A percentile compares a stretch with the other conserved stretches of the same genome.
These are phyloP conservation scores for Pygathrix nemaeus DNA, from an alignment of 2,113 vertebrate species.

Conservation along the genomic window DNA sequence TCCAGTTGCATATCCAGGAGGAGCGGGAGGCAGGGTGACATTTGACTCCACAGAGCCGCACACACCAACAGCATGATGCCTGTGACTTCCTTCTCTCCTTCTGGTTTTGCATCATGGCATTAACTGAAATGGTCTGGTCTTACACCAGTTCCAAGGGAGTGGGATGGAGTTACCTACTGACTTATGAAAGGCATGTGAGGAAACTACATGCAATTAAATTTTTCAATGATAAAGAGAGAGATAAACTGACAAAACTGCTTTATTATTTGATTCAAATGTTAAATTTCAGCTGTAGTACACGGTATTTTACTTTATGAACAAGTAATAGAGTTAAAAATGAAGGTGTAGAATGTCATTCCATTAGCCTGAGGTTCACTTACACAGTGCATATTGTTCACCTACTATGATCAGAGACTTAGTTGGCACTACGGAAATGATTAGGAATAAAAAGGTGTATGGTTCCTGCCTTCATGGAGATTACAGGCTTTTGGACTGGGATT, in stretches of 20 bases:
- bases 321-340: background rate
- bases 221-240: background rate
- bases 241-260: background rate
- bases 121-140: background rate
- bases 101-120: background rate
- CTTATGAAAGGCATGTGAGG: background rate
- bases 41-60: background rate
- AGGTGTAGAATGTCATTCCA: background rate
- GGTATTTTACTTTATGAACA: background rate
- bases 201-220: background rate
- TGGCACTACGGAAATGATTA: background rate
- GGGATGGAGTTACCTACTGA: background rate
- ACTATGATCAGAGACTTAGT: background rate
- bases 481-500: background rate
- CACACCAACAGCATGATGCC: background rate
- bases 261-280: slow-evolving; percentile 37
- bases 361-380: background rate
- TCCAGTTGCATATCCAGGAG: background rate
- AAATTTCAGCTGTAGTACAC: background rate
- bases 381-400: background rate
- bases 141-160: background rate
- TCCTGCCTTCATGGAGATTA: background rate
- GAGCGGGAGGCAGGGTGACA: background rate
- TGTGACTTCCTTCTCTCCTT: background rate
- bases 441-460: background rate